Percentiles rank a stretch among this genome's conserved stretches.
Conservation (phyloP, 2,888 invertebrate species). For the Petrolisthes cinctipes region DNA sequence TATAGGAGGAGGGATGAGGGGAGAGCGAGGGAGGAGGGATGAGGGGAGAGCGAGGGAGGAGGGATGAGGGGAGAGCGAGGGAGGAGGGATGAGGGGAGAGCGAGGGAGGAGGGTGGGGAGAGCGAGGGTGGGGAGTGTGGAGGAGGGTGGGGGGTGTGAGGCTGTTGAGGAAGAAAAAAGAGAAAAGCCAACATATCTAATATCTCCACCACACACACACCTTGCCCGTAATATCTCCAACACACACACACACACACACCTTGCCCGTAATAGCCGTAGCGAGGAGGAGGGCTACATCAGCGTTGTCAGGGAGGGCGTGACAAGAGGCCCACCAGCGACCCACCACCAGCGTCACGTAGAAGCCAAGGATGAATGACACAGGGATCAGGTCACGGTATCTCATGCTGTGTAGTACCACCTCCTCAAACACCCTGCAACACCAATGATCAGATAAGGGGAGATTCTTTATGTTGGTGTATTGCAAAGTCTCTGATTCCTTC, state of each 20-base stretch:
- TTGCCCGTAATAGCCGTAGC: conserved; percentile 91
- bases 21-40: neutral
- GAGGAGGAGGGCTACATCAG: conserved; percentile 82
- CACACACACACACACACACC: conserved; percentile 75
- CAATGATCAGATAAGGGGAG: neutral
- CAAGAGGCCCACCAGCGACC: conserved; percentile 54
- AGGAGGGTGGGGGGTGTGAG: neutral
- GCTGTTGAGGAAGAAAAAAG: neutral
- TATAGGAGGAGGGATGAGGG: neutral
- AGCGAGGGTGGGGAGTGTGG: neutral
- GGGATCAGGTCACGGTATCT: conserved; percentile 77
- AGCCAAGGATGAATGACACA: conserved; percentile 57
- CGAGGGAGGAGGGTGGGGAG: neutral
- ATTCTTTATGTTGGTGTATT: neutral
- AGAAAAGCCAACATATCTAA: too few relatives aligned
- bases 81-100: neutral
- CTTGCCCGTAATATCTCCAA: too few relatives aligned
- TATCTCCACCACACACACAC: too few relatives aligned
- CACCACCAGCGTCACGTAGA: conserved; percentile 60
- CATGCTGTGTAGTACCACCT: conserved; percentile 86
- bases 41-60: neutral
- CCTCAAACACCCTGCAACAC: conserved; percentile 77
- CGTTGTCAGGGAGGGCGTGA: conserved; percentile 48
- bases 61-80: neutral
- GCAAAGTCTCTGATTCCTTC: neutral